phyloP scores from a whole-genome alignment of 2,888 invertebrate species.

The Eupeodes latifasciatus region DNA sequence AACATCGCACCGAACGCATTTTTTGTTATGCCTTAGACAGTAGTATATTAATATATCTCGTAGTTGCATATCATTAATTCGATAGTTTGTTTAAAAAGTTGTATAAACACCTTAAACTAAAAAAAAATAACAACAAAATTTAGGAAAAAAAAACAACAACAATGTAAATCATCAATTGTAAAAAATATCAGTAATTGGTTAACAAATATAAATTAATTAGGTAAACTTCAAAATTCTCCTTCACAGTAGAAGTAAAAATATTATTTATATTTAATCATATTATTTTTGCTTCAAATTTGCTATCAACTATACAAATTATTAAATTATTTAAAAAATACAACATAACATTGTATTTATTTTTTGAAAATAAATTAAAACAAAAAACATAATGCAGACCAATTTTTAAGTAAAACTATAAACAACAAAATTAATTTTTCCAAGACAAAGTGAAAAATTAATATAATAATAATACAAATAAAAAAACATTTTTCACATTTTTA shows the following conservation, averaged over 20 bases:
- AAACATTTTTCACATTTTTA: constrained; percentile 74
- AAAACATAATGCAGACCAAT: constrained; percentile 69
- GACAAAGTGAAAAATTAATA: constrained; percentile 20
- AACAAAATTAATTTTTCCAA: constrained; percentile 41
- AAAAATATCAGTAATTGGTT: constrained; percentile 64
- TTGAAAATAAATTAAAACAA: constrained; percentile 35
- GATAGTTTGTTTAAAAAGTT: constrained; percentile 22
- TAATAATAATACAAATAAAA: constrained; percentile 67
- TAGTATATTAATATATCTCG: constrained; percentile 44
- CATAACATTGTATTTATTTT: constrained; percentile 23
- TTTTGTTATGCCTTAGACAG: constrained; percentile 3
- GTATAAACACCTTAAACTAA: constrained; percentile 22
- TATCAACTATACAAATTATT: constrained; percentile 11
- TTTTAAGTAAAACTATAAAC: constrained; percentile 73
- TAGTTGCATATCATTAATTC: constrained; percentile 71
- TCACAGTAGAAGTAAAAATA: neutral
- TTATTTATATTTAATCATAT: neutral
- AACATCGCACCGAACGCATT: neutral
- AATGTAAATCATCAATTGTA: constrained; percentile 13
- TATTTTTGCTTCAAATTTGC: constrained; percentile 20
- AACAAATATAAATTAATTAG: constrained; percentile 41
- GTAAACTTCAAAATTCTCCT: constrained; percentile 4
- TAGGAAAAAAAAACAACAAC: neutral
- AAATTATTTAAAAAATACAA: neutral
- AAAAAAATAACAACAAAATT: neutral